A percentile compares a stretch with the other conserved stretches of the same genome.
Evolutionary conservation across 2,113 vertebrate genomes (phyloP).

Genomic region (Channa argus): DNA sequence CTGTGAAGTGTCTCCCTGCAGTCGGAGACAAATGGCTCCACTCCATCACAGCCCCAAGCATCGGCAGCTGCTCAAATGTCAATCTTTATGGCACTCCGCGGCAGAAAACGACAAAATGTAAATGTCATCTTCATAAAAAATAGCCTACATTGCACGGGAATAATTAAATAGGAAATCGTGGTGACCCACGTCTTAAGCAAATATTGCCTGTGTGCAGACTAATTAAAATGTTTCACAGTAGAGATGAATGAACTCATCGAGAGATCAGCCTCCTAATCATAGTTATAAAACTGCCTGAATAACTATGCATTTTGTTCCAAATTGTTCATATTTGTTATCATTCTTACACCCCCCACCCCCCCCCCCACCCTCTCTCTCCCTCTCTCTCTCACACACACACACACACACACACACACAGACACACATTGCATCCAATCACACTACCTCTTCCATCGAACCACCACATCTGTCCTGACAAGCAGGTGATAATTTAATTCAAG

Average conservation of each 20-base stretch:
- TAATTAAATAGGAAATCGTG: slow-evolving; percentile 54
- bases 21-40: slow-evolving; percentile 54
- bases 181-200: slow-evolving; percentile 45
- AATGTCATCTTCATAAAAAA: slow-evolving; percentile 66
- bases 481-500: slow-evolving; percentile 69
- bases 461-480: slow-evolving; percentile 62
- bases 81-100: slow-evolving; percentile 56
- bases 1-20: slow-evolving; percentile 23
- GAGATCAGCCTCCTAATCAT: background rate
- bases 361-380: too few species aligned
- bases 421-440: slow-evolving; percentile 5
- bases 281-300: background rate
- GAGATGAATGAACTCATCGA: background rate
- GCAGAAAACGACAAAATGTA: slow-evolving; percentile 61
- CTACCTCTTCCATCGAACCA: slow-evolving; percentile 30
- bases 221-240: slow-evolving; percentile 18
- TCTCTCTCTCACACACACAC: background rate
- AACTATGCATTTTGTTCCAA: background rate
- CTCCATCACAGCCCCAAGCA: slow-evolving; percentile 58
- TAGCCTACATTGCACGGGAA: slow-evolving; percentile 28
- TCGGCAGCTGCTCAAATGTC: slow-evolving; percentile 67
- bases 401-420: background rate
- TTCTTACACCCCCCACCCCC: background rate
- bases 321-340: background rate
- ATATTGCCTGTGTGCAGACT: slow-evolving; percentile 33